Evolutionary conservation across 35 echinoderm and acorn worm genomes (phyloP), one percentile per base, ranked within the genome.

Genomic region (Holothuria glaberrima): DNA sequence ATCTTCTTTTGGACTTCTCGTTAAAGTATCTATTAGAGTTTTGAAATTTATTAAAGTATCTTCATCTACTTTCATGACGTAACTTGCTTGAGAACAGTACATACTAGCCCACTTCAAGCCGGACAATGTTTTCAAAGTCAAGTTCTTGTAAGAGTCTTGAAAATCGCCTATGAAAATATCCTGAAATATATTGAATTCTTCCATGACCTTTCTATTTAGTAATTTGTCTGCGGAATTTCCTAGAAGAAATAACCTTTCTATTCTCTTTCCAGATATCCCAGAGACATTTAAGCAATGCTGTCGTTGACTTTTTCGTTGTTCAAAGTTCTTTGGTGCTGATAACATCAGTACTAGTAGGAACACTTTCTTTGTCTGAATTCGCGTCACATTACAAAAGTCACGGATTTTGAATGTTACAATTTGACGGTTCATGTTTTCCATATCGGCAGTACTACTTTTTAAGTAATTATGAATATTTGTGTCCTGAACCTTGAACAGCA

Each of bases 11-110:
- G 71, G 66, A 13, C 46, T 36, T 52, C 30, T 66, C 4, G 82
- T 30, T 3, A 97, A 68, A 59, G 73, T 71, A 29, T 86, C 72
- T 22, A 97, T 45, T 0, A 97, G 19, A 58, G 87, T 93, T 71
- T 63, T 65, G 57, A 94, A 93, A 12, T 31, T 36, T 16, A 97
- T 36, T 71, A 72, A 94, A 65, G 91, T 74, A 58, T 97, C 94
- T 22, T 93, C 94, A 25, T 97, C 94, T 35, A 92, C 88, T 87
- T 97, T 97, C 83, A 97, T 72, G 41, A 97, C 88, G 45, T 90
- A 97, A 16, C 71, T 88, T 6, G 88, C 91, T 14, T 93, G 88
- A 57, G 94, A 63, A 66, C 94, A 97, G 74, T 86, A 93, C 12
- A 69, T 38, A 16, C 19, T 89, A 19, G 57, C 68, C 94, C 94